Base-by-base conservation (phyloP, 1,140 invertebrate genomes). In the Diabrotica undecimpunctata region DNA sequence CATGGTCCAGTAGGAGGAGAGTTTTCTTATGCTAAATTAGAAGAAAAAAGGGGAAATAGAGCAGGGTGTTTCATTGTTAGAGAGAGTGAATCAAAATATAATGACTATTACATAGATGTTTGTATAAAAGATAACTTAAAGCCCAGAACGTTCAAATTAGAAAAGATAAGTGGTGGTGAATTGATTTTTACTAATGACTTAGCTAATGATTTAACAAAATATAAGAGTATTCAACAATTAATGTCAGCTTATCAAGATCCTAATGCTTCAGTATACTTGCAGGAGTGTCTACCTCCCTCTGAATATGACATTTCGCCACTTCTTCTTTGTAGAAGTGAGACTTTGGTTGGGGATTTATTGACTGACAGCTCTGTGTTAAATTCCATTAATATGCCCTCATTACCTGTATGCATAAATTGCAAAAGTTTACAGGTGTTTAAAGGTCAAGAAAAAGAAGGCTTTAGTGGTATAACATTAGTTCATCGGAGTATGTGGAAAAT, bases 1-100 rank as follows among this genome's bases (percentile, higher is more conserved):
- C 94, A 96, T 81, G 94, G 94, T 37, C 94, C 94, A 61, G 87
- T 96, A 65, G 91, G 76, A 11, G 88, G 87, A 56, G 86, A 88
- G 74, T 95, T 94, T 83, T 89, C 93, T 0, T 90, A 92, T 74
- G 81, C 86, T 36, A 95, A 95, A 79, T 80, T 96, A 41, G 85
- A 90, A 77, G 87, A 91, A 65, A 93, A 92, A 75, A 81, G 89
- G 39, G 81, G 83, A 1, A 88, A 90, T 72, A 85, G 86, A 78
- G 80, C 85, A 58, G 92, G 93, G 9, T 89, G 87, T 74, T 95
- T 87, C 78, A 87, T 95, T 68, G 75, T 96, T 10, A 82, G 93
- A 41, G 89, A 95, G 78, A 91, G 91, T 76, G 88, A 91, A 78
- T 85, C 83, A 7, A 83, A 86, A 56, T 95, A 93, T 74, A 85